Percentiles rank a stretch among this genome's conserved stretches.
Conservation (phyloP, 2,113 vertebrate genomes). For the Pavo muticus region DNA sequence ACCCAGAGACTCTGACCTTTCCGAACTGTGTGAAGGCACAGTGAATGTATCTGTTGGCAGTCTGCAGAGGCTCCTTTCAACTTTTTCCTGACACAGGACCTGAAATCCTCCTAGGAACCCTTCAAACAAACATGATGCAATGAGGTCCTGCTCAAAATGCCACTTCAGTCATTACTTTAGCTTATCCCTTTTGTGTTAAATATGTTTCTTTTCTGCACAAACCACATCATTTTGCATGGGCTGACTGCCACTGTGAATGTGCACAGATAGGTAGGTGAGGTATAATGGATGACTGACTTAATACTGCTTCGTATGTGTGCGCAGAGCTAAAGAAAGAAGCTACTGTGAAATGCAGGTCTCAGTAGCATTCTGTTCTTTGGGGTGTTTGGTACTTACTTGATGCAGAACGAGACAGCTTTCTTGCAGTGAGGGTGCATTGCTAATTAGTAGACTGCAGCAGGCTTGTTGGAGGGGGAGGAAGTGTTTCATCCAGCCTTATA, state of each 20-base stretch:
- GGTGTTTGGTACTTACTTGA: not conserved
- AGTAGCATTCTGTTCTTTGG: not conserved
- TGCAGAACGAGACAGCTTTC: fast-evolving
- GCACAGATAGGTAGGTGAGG: fast-evolving
- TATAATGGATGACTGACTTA: not conserved
- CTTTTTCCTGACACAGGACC: not conserved
- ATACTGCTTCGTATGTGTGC: not conserved
- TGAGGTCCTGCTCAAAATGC: not conserved
- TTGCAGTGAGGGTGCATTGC: fast-evolving
- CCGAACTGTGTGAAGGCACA: not conserved
- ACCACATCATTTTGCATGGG: not conserved
- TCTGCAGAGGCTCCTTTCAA: not conserved
- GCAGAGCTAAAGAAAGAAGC: not conserved
- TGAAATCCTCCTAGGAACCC: not conserved
- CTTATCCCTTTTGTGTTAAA: not conserved
- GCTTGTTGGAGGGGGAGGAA: fast-evolving
- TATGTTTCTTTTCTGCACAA: not conserved
- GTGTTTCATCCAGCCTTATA: fast-evolving
- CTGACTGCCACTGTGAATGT: not conserved
- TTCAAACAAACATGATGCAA: not conserved
- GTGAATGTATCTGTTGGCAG: not conserved
- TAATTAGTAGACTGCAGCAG: fast-evolving
- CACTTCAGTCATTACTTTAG: not conserved
- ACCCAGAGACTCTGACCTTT: not conserved
- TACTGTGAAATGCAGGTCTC: not conserved